These are phyloP conservation scores for Allacma fusca DNA, from an alignment of 2,888 invertebrate genomes.

Conservation along the genomic window DNA sequence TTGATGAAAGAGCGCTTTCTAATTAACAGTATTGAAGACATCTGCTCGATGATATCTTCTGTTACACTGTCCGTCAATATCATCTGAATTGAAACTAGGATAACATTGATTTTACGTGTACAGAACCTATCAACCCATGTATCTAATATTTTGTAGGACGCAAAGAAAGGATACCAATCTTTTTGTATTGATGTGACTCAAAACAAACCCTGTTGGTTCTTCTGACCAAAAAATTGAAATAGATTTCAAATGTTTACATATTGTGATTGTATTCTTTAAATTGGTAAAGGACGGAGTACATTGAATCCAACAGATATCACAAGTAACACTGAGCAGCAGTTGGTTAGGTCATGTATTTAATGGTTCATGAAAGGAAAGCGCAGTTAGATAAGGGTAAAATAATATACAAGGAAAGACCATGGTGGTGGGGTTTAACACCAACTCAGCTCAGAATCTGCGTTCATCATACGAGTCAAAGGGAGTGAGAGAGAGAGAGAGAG, in stretches of 20 bases:
- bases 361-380: conserved; percentile 29
- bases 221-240: too few relatives aligned
- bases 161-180: background rate
- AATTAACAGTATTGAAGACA: background rate
- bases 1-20: background rate
- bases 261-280: background rate
- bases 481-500: conserved; percentile 18
- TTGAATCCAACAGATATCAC: background rate
- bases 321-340: background rate
- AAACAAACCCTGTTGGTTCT: too few relatives aligned
- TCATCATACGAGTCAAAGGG: conserved; percentile 9
- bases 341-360: conserved; percentile 34
- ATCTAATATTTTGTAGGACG: background rate
- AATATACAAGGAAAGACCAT: background rate
- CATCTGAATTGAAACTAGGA: background rate
- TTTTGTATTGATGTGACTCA: background rate
- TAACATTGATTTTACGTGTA: background rate
- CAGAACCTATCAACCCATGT: background rate
- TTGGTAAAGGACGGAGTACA: background rate
- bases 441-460: conserved; percentile 8
- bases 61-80: background rate
- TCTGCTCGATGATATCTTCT: background rate
- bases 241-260: background rate
- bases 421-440: conserved; percentile 18
- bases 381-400: conserved; percentile 8